Conservation (phyloP, 2,888 invertebrate species). For the Apoda limacodes region DNA sequence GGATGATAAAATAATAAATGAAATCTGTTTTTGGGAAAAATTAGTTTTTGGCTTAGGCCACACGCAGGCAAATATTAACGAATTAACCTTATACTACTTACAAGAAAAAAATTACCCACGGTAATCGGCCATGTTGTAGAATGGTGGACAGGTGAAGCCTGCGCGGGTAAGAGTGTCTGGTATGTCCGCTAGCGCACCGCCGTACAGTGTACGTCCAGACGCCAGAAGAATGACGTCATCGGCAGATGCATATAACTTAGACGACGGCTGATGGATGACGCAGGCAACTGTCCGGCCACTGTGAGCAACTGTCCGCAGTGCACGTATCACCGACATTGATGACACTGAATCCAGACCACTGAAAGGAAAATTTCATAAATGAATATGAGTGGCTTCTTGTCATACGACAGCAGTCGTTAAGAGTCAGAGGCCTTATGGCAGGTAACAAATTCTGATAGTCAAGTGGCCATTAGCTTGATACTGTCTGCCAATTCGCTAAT, state of each 20-base stretch:
- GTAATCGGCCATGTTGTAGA: conserved; percentile 85
- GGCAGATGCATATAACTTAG: conserved; percentile 78
- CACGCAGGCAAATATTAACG: too few species aligned
- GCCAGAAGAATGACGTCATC: conserved; percentile 79
- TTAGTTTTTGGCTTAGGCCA: too few species aligned
- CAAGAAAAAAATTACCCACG: conserved; percentile 64
- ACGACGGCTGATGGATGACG: conserved; percentile 85
- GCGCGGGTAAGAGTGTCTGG: conserved; percentile 70
- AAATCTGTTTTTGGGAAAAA: too few species aligned
- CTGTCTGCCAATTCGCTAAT: background rate
- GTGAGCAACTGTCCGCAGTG: conserved; percentile 72
- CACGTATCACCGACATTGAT: conserved; percentile 73
- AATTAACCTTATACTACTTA: too few species aligned
- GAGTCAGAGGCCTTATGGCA: too few species aligned
- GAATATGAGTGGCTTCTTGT: too few species aligned
- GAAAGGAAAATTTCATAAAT: conserved; percentile 24
- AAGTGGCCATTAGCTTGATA: too few species aligned
- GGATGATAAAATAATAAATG: too few species aligned
- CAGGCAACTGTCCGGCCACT: conserved; percentile 79
- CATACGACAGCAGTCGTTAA: too few species aligned
- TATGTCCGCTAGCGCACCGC: conserved; percentile 72
- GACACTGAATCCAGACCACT: conserved; percentile 75
- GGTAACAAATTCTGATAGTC: background rate
- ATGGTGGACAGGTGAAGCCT: conserved; percentile 76
- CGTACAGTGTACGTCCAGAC: conserved; percentile 76